phyloP scores from a whole-genome alignment of 2,113 vertebrate species.

The Neogale vison region DNA sequence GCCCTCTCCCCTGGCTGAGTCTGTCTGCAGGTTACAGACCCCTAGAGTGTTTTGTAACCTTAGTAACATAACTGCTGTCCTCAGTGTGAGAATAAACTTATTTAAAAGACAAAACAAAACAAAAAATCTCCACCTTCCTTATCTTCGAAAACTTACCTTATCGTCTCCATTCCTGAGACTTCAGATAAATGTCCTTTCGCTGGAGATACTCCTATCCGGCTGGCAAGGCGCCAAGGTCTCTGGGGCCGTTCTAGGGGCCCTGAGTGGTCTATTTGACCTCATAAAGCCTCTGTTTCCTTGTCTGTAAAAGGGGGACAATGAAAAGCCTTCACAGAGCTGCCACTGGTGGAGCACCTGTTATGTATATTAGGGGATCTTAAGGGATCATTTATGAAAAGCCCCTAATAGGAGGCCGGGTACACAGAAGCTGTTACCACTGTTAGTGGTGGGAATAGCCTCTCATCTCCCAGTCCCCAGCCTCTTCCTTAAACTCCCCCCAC shows the following conservation, averaged over 20 bases:
- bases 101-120: conserved; percentile 23
- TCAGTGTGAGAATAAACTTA: not conserved
- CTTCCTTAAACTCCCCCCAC: not conserved
- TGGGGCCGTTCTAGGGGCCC: not conserved
- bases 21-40: not conserved
- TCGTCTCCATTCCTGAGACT: not conserved
- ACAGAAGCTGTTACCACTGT: not conserved
- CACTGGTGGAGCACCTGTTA: not conserved
- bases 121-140: not conserved
- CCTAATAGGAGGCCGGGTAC: not conserved
- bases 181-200: not conserved
- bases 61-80: not conserved
- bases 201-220: not conserved
- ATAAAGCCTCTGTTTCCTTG: not conserved
- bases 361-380: not conserved
- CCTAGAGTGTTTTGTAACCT: not conserved
- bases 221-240: not conserved
- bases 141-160: conserved; percentile 25
- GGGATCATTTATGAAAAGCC: not conserved
- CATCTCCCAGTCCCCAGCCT: not conserved
- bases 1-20: not conserved
- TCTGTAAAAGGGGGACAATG: not conserved
- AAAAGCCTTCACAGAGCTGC: not conserved
- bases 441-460: no score
- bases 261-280: not conserved